These are phyloP conservation scores for Myxocyprinus asiaticus DNA, from an alignment of 2,113 vertebrate genomes.

Conservation along the genomic window DNA sequence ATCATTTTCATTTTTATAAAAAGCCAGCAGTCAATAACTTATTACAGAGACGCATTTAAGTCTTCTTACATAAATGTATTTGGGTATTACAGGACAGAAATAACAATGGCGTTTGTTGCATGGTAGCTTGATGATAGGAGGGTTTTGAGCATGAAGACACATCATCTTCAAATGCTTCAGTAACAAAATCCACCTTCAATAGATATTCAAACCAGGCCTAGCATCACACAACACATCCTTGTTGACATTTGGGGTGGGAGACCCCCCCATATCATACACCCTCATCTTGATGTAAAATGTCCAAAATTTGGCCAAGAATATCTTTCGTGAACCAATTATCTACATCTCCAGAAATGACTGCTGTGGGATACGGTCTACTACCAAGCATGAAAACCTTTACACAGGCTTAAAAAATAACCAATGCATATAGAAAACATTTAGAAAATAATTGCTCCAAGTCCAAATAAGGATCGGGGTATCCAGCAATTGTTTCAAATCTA, in stretches of 20 bases:
- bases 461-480: conserved; percentile 55
- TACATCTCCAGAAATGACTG: conserved; percentile 46
- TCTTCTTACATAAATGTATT: background rate
- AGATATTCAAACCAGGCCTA: background rate
- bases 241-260: background rate
- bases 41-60: conserved; percentile 67
- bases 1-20: conserved; percentile 65
- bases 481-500: conserved; percentile 50
- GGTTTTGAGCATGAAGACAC: background rate
- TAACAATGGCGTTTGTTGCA: conserved; percentile 14
- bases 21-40: conserved; percentile 85
- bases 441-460: conserved; percentile 62
- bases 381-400: conserved; percentile 63
- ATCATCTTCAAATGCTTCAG: conserved; percentile 13
- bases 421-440: conserved; percentile 73
- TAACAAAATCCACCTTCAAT: conserved; percentile 6
- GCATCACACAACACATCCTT: background rate
- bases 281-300: background rate
- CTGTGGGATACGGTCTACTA: conserved; percentile 59
- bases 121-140: background rate
- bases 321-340: conserved; percentile 49
- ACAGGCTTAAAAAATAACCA: conserved; percentile 74
- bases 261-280: background rate
- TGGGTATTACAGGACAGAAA: background rate
- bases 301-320: no score